phyloP scores from a whole-genome alignment of 2,888 invertebrate genomes.

The Malthinus flaveolus region DNA sequence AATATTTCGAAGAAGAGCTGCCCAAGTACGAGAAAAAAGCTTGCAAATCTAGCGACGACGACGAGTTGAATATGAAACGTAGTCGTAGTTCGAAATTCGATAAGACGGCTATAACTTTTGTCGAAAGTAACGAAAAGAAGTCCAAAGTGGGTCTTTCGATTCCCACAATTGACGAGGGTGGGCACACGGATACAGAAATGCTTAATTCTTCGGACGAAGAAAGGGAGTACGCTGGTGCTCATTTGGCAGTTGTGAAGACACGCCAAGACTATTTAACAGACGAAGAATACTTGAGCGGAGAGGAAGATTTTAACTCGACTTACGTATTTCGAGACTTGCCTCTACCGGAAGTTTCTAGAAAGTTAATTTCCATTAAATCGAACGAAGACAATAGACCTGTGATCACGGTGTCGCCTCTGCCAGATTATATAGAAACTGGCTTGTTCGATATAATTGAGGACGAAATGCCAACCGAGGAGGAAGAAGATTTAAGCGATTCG shows the following conservation, averaged over 20 bases:
- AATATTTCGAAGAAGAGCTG: not conserved
- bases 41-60: not conserved
- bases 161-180: slow-evolving; percentile 39
- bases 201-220: slow-evolving; percentile 49
- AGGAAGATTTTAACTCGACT: slow-evolving; percentile 8
- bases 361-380: slow-evolving; percentile 12
- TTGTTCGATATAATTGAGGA: not conserved
- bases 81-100: not conserved
- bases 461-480: slow-evolving; percentile 31
- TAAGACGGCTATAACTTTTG: too few relatives aligned
- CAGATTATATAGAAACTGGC: slow-evolving; percentile 1
- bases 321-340: slow-evolving; percentile 12
- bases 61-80: not conserved
- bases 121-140: not conserved
- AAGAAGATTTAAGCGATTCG: slow-evolving; percentile 33
- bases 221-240: slow-evolving; percentile 42
- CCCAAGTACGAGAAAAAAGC: not conserved
- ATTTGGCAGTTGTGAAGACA: slow-evolving; percentile 44
- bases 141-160: not conserved
- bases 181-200: slow-evolving; percentile 56
- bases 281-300: slow-evolving; percentile 45
- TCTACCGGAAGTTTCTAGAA: slow-evolving; percentile 22
- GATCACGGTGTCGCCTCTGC: slow-evolving; percentile 11
- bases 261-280: slow-evolving; percentile 45
- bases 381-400: slow-evolving; percentile 2